Conservation (phyloP, 2,888 invertebrate species). For the Ferdinandea cuprea region DNA sequence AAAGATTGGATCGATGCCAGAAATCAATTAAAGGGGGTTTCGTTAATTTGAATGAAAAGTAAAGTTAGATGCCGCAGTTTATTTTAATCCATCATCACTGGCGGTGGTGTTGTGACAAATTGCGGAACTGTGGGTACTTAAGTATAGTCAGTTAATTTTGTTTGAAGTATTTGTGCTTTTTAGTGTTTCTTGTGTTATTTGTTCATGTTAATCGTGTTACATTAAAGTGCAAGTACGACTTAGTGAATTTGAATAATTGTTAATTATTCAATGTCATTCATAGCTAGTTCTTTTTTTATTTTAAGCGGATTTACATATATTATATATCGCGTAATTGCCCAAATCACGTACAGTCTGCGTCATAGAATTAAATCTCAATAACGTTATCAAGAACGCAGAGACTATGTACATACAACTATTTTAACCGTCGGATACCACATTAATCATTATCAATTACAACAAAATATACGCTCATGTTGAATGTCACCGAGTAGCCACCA, state of each 20-base stretch:
- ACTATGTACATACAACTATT: no score
- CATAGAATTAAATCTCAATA: no score
- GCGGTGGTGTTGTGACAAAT: constrained; percentile 59
- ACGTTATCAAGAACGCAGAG: no score
- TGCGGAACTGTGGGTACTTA: not conserved
- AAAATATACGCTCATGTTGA: constrained; percentile 10
- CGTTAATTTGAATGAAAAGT: constrained; percentile 60
- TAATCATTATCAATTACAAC: constrained; percentile 15
- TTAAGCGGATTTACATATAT: no score
- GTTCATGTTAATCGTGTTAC: no score
- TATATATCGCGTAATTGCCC: not conserved
- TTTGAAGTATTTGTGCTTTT: no score
- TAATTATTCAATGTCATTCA: no score
- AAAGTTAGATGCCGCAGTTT: constrained; percentile 53
- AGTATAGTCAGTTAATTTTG: constrained; percentile 25
- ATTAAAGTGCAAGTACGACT: no score
- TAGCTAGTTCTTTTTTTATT: no score
- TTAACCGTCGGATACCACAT: not conserved
- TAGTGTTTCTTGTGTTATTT: not conserved
- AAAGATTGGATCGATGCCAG: constrained; percentile 62
- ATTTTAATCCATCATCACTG: constrained; percentile 60
- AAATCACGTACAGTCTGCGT: not conserved
- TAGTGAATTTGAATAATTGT: no score
- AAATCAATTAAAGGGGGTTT: constrained; percentile 25
- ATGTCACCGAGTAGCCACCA: constrained; percentile 39